phyloP scores from a whole-genome alignment of 2,888 invertebrate genomes.

The Pheosia gnoma region DNA sequence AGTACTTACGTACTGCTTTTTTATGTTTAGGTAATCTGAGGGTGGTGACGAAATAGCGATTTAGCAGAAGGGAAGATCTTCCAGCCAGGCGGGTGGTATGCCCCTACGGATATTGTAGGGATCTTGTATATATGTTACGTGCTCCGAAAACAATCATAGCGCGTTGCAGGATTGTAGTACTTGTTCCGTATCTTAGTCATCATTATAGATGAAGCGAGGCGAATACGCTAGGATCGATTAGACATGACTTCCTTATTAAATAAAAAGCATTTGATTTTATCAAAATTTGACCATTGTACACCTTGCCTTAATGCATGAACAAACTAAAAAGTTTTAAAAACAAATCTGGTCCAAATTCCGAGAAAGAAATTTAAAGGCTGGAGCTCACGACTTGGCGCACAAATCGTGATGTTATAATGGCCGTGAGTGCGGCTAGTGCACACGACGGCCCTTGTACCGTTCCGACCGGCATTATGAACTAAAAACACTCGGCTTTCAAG shows the following conservation, averaged over 20 bases:
- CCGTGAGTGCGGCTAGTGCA: conserved; percentile 17
- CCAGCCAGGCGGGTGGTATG: no score
- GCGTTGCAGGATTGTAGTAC: no score
- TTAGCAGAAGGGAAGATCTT: no score
- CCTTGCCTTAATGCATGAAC: not conserved
- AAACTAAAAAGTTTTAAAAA: not conserved
- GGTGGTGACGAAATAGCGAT: no score
- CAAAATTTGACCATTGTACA: conserved; percentile 1
- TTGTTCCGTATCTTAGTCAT: no score
- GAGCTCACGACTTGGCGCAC: conserved; percentile 14
- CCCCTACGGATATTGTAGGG: no score
- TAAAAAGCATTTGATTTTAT: no score
- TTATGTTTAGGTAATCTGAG: no score
- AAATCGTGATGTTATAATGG: conserved; percentile 35
- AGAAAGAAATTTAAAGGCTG: conserved; percentile 20
- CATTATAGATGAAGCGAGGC: not conserved
- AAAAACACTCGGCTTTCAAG: conserved; percentile 3
- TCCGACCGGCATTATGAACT: conserved; percentile 8
- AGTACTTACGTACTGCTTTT: no score
- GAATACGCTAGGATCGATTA: not conserved
- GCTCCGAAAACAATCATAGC: no score
- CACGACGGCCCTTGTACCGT: conserved; percentile 21
- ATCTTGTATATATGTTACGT: no score
- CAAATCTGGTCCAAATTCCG: conserved; percentile 5
- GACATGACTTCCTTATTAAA: no score